Percentiles rank a stretch among this genome's conserved stretches.
Conservation (phyloP, 2,113 vertebrate species). For the Rhea pennata region DNA sequence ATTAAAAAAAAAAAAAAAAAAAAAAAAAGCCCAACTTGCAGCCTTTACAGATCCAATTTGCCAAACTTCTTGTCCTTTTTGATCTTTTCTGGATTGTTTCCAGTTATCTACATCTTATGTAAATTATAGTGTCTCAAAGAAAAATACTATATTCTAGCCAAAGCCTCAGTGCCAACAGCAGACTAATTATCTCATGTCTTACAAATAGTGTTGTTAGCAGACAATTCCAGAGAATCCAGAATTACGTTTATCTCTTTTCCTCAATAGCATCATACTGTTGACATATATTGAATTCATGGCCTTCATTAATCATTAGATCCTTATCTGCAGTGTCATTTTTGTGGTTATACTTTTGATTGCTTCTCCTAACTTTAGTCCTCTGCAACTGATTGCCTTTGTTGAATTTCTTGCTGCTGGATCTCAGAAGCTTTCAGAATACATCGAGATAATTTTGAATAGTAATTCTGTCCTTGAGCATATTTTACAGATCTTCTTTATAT, state of each 20-base stretch:
- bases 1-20: not conserved
- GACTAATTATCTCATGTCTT: not conserved
- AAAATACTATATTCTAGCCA: not conserved
- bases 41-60: not conserved
- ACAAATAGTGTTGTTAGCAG: not conserved
- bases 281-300: not conserved
- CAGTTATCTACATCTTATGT: not conserved
- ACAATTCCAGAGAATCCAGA: slow-evolving; percentile 16
- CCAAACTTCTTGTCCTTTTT: not conserved
- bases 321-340: not conserved
- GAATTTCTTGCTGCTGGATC: not conserved
- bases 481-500: not conserved
- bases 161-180: not conserved
- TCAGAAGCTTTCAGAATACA: not conserved
- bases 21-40: not conserved
- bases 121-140: not conserved
- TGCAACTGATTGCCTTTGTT: accelerated
- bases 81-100: not conserved
- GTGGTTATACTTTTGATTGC: not conserved
- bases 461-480: not conserved
- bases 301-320: slow-evolving; percentile 10
- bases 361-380: not conserved
- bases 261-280: not conserved
- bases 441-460: not conserved
- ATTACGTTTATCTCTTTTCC: slow-evolving; percentile 7